phyloP scores from a whole-genome alignment of 2,113 vertebrate species.

The Turdus rufiventris region DNA sequence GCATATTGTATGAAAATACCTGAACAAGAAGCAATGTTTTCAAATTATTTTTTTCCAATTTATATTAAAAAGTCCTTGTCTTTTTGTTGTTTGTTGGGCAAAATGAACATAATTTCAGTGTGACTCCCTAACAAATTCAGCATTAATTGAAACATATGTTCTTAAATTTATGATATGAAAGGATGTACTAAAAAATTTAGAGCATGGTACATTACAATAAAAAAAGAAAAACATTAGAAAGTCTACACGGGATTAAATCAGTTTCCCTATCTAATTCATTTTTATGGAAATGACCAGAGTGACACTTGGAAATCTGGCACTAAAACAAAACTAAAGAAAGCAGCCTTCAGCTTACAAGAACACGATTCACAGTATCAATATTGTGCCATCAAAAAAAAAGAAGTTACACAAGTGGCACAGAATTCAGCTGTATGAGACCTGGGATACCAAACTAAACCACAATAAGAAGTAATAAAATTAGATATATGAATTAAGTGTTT shows the following conservation, averaged over 20 bases:
- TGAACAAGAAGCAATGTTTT: neutral
- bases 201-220: neutral
- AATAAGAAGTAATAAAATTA: neutral
- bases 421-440: neutral
- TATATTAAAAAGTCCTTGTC: accelerated
- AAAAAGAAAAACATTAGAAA: neutral
- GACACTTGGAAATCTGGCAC: neutral
- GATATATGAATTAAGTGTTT: neutral
- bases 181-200: neutral
- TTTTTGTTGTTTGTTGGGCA: neutral
- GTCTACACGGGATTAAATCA: neutral
- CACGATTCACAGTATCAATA: neutral
- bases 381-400: neutral
- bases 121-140: neutral
- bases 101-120: neutral
- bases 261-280: neutral
- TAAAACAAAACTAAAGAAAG: neutral
- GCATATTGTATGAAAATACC: neutral
- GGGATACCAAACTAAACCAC: neutral
- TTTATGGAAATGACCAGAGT: neutral
- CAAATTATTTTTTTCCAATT: neutral
- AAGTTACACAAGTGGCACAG: neutral
- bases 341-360: neutral
- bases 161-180: neutral
- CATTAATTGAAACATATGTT: neutral